A percentile compares a stretch with the other conserved stretches of the same genome.
These are phyloP conservation scores for Drosophila seguyi DNA, from an alignment of 1,140 invertebrate genomes.

Conservation along the genomic window DNA sequence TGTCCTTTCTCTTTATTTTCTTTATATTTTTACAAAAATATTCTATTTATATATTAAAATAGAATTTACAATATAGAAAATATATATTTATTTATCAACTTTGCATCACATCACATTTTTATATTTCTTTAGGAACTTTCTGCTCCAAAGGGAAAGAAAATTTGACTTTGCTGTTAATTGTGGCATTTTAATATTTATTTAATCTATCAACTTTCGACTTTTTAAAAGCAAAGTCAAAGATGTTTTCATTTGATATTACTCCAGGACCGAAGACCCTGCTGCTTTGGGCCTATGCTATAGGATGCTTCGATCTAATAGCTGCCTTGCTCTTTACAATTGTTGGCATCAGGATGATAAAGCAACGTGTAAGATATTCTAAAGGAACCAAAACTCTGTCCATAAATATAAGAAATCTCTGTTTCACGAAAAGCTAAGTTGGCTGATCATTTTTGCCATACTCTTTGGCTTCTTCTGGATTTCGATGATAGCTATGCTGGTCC, in stretches of 20 bases:
- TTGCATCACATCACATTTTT: too few species aligned
- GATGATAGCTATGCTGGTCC: constrained; percentile 49
- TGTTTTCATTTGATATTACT: background rate
- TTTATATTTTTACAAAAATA: too few species aligned
- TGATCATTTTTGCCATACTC: constrained; percentile 47
- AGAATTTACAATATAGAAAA: too few species aligned
- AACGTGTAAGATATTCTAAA: constrained; percentile 43
- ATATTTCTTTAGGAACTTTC: too few species aligned
- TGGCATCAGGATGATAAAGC: constrained; percentile 24
- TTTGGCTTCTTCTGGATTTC: constrained; percentile 63
- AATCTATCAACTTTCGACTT: background rate
- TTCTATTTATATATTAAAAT: too few species aligned
- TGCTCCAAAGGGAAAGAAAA: too few species aligned
- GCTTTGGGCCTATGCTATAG: constrained; percentile 56
- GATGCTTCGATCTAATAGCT: constrained; percentile 50
- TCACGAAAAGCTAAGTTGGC: constrained; percentile 50
- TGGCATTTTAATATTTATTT: background rate
- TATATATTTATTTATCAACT: too few species aligned
- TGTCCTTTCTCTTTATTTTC: too few species aligned
- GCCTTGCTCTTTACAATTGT: constrained; percentile 41
- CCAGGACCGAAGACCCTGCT: constrained; percentile 11
- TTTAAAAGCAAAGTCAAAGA: background rate
- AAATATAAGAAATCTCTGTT: background rate
- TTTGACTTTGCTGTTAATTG: background rate
- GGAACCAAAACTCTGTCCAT: background rate